Conservation (phyloP, 2,888 invertebrate species). For the Drosophila neutralis region DNA sequence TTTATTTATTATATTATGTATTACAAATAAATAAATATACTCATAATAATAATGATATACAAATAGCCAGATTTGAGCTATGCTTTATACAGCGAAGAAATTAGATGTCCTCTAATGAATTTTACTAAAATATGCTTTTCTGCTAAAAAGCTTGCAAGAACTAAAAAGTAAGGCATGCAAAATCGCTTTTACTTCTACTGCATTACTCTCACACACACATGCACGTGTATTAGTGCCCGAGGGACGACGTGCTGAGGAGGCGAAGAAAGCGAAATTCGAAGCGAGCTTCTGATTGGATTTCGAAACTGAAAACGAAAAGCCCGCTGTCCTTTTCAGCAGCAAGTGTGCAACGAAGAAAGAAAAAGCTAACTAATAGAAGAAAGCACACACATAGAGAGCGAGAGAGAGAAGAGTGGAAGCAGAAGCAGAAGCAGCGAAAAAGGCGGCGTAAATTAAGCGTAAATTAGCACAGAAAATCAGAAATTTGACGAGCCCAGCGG, state of each 20-base stretch:
- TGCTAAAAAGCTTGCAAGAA: background rate
- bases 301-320: constrained; percentile 26
- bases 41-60: background rate
- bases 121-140: background rate
- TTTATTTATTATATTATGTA: background rate
- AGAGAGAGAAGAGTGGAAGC: constrained; percentile 13
- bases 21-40: background rate
- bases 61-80: background rate
- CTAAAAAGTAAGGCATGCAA: background rate
- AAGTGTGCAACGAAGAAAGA: constrained; percentile 12
- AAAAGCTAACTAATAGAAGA: constrained; percentile 37
- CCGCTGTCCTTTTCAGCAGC: constrained; percentile 53
- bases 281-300: constrained; percentile 7
- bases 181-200: constrained; percentile 10
- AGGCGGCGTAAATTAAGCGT: constrained; percentile 67
- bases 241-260: constrained; percentile 27
- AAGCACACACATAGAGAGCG: constrained; percentile 1
- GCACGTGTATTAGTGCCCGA: background rate
- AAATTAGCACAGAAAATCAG: constrained; percentile 71
- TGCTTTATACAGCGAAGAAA: background rate
- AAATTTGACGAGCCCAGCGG: constrained; percentile 52
- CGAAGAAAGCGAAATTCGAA: constrained; percentile 16
- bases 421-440: constrained; percentile 51
- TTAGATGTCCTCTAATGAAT: background rate
- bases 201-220: background rate